Base-by-base conservation (phyloP, 30 jellyfish, hydroid and myxozoan species). In the Cassiopea xamachana region DNA sequence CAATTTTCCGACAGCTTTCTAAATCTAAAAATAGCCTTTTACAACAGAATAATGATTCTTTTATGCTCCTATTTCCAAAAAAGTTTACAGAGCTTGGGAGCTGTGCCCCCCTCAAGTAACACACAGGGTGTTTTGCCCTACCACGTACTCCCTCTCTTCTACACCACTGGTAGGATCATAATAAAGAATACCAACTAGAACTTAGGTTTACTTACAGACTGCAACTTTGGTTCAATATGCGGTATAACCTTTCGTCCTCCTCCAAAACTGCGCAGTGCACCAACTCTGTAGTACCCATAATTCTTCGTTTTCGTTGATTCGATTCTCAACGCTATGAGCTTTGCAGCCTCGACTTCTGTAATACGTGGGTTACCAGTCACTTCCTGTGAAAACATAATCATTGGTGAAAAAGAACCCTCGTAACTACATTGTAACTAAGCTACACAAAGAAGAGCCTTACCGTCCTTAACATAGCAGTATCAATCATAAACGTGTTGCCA, bases 161-260 rank as follows among this genome's bases (percentile, higher is more conserved):
- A 27, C 39, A 27, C 39, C 39, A 27, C 39, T 27, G 39, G 39
- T 0, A 27, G 39, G 39, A 27, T 27, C 39, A 27, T 27, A 27
- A 27, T 27, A 27, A 0, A 0, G 39, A 27, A 27, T 27, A 27
- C 0, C 39, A 27, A 27, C 39, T 27, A 27, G 39, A 27, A 27
- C 39, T 27, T 27, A 27, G 39, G 39, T 27, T 27, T 7, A 77
- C 89, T 79, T 60, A 94, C 98, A 90, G 86, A 51, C 70, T 90
- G 98, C 79, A 94, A 89, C 64, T 94, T 94, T 46, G 94, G 94
- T 58, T 86, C 90, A 18, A 94, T 85, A 48, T 81, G 82, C 13
- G 98, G 98, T 49, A 90, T 95, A 82, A 91, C 97, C 79, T 94
- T 94, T 61, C 98, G 79, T 46, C 94, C 96, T 48, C 98, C 98